These are phyloP conservation scores for Lemur catta DNA, from an alignment of 2,797 vertebrate genomes.

Conservation along the genomic window DNA sequence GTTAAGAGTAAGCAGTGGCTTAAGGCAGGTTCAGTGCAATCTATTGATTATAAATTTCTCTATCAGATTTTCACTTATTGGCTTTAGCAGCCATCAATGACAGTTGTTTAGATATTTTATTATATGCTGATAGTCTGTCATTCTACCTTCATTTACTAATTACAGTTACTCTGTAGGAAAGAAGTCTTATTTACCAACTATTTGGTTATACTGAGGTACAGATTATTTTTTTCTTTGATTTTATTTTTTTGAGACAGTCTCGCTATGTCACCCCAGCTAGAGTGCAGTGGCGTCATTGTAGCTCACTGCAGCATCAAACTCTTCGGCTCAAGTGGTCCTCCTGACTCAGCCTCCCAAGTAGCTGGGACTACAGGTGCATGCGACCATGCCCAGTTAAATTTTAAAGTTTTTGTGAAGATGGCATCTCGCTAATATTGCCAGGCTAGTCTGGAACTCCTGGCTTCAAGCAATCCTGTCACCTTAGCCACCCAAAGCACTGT, in stretches of 20 bases:
- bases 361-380: background rate
- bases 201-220: background rate
- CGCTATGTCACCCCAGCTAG: background rate
- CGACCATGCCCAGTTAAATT: background rate
- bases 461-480: background rate
- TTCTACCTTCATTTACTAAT: background rate
- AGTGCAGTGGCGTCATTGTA: background rate
- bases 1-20: background rate
- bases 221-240: too few relatives aligned
- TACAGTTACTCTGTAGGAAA: background rate
- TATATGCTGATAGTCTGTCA: background rate
- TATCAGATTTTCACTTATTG: background rate
- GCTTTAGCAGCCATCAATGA: background rate
- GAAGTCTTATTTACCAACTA: background rate
- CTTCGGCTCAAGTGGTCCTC: background rate
- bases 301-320: background rate
- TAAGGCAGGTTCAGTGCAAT: background rate
- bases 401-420: background rate
- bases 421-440: background rate
- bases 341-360: background rate
- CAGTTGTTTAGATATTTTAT: background rate
- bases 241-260: background rate
- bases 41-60: background rate
- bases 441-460: background rate
- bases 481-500: background rate